Evolutionary conservation across 2,888 invertebrate genomes (phyloP), one percentile per base, ranked within the genome.

Genomic region (Hydraecia micacea): DNA sequence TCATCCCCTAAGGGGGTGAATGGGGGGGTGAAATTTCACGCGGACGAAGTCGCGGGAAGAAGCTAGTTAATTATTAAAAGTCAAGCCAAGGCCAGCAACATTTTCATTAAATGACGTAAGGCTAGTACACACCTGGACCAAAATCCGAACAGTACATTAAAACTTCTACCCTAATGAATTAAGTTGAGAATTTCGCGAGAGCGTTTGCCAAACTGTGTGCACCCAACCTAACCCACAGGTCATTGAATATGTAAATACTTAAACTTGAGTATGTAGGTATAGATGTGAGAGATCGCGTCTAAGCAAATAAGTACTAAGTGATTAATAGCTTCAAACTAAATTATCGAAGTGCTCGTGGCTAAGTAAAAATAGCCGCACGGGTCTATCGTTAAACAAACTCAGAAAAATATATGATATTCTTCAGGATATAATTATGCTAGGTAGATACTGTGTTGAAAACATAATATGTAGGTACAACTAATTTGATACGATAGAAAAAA

Each of bases 221-320:
- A 68, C 52, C 81, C 60, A 75, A 73, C 87, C 82, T 80, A 39
- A 71, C 68, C 76, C 86, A 71, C 73, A 75, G 85, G 83, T 87
- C 89, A 85, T 89, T 92, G 90, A 92, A 91, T 91, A 91, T 91
- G 90, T 90, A 91, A 90, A 91, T 90, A 91, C 87, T 87, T 80
- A 49, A 86, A 79, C 84, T 83, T 79, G 78, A 80, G 75, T 68
- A 73, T 63, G 36, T 83, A 32, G 3, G 3, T 32, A 63, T 79
- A 65, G 32, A 68, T 49, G 52, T 68, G 75, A 72, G 70, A 72
- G 60, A 73, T 79, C 46, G 39, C 39, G 74, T 70, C 75, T 83
- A 86, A 83, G 79, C 65, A 79, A 81, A 80, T 86, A 76, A 75
- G 39, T 36, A 32, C 49, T 52, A 42, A 76, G 72, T 81, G 79